These are phyloP conservation scores for Reticulitermes speratus DNA, from an alignment of 1,140 invertebrate genomes.

Conservation along the genomic window DNA sequence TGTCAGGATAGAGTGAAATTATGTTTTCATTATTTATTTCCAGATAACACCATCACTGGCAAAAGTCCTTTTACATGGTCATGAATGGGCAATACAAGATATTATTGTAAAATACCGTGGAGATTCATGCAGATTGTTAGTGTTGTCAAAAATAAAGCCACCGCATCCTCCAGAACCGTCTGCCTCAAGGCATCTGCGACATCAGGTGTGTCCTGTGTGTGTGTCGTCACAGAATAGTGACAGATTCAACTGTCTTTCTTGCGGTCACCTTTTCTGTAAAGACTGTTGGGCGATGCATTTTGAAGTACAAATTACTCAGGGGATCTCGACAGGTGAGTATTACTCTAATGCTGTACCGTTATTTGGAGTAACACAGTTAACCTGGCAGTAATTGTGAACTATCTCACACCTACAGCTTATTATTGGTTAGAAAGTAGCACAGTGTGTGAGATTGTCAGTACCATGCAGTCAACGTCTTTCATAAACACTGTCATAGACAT, in stretches of 20 bases:
- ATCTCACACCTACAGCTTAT: no score
- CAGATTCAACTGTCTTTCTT: slow-evolving; percentile 77
- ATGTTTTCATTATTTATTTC: slow-evolving; percentile 33
- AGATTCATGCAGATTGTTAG: slow-evolving; percentile 73
- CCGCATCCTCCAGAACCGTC: slow-evolving; percentile 43
- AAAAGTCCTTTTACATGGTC: slow-evolving; percentile 85
- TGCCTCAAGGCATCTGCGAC: slow-evolving; percentile 31
- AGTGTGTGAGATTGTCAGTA: no score
- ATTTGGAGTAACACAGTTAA: not conserved
- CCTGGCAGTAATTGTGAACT: no score
- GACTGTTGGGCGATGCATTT: slow-evolving; percentile 95
- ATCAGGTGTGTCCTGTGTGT: slow-evolving; percentile 61
- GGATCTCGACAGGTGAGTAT: slow-evolving; percentile 65
- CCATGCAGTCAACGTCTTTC: no score
- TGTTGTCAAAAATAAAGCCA: slow-evolving; percentile 80
- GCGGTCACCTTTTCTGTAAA: slow-evolving; percentile 91
- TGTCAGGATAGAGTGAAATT: no score
- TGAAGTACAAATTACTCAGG: slow-evolving; percentile 92
- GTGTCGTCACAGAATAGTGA: slow-evolving; percentile 52
- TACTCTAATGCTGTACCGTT: not conserved
- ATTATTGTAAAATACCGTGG: slow-evolving; percentile 76
- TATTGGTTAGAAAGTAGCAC: no score
- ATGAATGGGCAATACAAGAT: slow-evolving; percentile 81
- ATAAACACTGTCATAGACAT: no score
- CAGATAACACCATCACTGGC: slow-evolving; percentile 86